These are phyloP conservation scores for Cremastinae sp. DNA, from an alignment of 2,888 invertebrate genomes.

Conservation along the genomic window DNA sequence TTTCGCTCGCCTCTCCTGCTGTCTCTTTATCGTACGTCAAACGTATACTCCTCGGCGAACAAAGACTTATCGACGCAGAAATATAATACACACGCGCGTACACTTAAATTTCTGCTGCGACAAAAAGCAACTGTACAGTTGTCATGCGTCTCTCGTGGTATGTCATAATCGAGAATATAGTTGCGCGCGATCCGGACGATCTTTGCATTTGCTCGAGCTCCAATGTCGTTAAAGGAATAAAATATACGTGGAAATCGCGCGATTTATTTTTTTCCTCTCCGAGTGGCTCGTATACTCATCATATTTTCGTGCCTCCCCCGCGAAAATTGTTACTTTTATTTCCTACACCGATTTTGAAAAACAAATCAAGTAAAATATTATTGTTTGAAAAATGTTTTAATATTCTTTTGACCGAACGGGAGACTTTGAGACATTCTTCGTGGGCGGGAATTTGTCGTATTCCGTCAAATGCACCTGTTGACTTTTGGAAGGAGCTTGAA, in stretches of 20 bases:
- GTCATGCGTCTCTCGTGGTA: constrained; percentile 12
- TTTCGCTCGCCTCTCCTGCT: no score
- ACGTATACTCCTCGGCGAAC: constrained; percentile 13
- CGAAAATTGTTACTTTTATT: background rate
- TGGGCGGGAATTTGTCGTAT: constrained; percentile 12
- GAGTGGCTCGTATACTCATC: constrained; percentile 5
- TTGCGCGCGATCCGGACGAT: constrained; percentile 5
- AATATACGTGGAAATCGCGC: constrained; percentile 18
- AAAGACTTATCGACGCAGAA: constrained; percentile 21
- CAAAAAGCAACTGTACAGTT: constrained; percentile 17
- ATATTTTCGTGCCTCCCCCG: no score
- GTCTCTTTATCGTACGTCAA: constrained; percentile 19
- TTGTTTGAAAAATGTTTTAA: no score
- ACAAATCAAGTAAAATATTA: no score
- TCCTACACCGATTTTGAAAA: no score
- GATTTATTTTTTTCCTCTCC: constrained; percentile 31
- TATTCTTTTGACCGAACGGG: background rate
- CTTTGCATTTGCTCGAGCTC: constrained; percentile 24
- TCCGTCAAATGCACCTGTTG: background rate
- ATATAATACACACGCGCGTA: constrained; percentile 10
- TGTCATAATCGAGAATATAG: constrained; percentile 41
- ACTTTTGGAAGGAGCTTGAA: constrained; percentile 1
- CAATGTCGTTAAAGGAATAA: constrained; percentile 32
- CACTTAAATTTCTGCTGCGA: constrained; percentile 1
- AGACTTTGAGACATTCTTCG: background rate